Conservation (phyloP, 2,888 invertebrate species). For the Blastobasis adustella region DNA sequence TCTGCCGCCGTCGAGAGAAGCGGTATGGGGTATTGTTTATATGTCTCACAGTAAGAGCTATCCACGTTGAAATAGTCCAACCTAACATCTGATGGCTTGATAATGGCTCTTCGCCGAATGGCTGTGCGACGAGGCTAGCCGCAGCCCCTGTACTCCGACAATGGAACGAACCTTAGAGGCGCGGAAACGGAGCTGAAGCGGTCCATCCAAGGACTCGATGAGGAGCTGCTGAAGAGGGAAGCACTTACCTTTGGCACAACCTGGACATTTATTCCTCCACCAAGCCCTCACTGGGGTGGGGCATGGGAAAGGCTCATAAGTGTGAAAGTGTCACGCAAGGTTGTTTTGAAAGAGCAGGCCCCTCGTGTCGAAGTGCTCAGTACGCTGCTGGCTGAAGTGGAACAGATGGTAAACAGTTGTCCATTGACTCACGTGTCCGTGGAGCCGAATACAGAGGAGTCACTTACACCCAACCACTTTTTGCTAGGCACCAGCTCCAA, state of each 20-base stretch:
- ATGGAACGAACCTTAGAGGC: conserved; percentile 17
- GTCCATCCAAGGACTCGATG: too few relatives aligned
- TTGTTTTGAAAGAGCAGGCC: background rate
- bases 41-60: conserved; percentile 16
- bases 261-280: background rate
- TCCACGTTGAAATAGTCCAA: conserved; percentile 13
- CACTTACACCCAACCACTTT: background rate
- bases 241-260: background rate
- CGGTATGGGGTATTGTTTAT: conserved; percentile 20
- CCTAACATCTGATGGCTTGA: conserved; percentile 7
- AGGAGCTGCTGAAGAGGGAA: background rate
- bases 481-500: background rate
- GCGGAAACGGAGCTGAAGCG: conserved; percentile 12
- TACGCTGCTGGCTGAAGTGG: background rate
- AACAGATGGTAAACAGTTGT: background rate
- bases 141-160: conserved; percentile 8
- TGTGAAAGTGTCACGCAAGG: background rate
- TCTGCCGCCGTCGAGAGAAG: conserved; percentile 14
- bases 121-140: conserved; percentile 16
- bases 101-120: conserved; percentile 13
- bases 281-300: background rate
- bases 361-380: background rate
- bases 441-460: background rate
- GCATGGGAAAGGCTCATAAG: background rate
- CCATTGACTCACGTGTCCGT: background rate